Conservation (phyloP, 92 coral and sea anemone species). For the Chrysogorgia sp. region DNA sequence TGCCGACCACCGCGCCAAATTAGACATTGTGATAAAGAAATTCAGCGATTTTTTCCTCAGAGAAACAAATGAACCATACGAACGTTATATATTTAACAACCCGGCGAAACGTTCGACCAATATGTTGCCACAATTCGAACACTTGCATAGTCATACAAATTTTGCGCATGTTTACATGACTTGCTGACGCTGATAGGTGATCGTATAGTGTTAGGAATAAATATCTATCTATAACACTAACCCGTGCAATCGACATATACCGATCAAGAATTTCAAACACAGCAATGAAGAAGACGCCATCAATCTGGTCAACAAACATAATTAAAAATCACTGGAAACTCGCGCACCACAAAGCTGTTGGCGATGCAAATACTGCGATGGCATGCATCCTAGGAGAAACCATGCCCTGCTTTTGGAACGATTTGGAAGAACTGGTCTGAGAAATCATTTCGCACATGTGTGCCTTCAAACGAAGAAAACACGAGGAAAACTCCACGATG, state of each 20-base stretch:
- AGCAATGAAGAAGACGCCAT: not conserved
- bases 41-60: no score
- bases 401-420: constrained; percentile 22
- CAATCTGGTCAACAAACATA: no score
- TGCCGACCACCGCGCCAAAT: not conserved
- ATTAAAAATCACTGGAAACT: no score
- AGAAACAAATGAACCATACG: no score
- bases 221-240: not conserved
- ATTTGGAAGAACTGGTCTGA: not conserved
- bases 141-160: not conserved
- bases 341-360: no score
- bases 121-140: not conserved
- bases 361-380: constrained; percentile 32
- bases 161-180: constrained; percentile 5
- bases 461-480: constrained; percentile 2
- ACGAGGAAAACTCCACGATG: not conserved
- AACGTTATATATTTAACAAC: no score
- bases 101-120: constrained; percentile 2
- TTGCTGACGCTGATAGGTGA: constrained; percentile 11
- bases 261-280: not conserved
- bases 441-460: constrained; percentile 26
- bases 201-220: not conserved
- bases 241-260: constrained; percentile 11
- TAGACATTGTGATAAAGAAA: no score
- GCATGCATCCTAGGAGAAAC: not conserved